Conservation (phyloP, 2,888 invertebrate genomes). For the Buathra laborator region DNA sequence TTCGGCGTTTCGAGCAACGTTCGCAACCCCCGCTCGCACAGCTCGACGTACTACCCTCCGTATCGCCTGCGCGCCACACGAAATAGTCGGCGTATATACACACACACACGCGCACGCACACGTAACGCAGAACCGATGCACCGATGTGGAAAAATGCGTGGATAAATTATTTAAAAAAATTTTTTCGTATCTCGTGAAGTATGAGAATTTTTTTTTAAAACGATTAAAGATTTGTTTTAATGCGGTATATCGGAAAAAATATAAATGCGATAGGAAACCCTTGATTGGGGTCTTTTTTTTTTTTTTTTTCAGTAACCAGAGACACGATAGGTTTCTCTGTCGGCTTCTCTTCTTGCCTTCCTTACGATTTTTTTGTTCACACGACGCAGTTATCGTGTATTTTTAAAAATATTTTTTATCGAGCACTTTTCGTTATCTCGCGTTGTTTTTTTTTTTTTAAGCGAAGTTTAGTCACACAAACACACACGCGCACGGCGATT, state of each 20-base stretch:
- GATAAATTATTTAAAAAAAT: too few species aligned
- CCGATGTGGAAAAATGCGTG: background rate
- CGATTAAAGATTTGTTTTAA: background rate
- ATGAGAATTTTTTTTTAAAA: background rate
- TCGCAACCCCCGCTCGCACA: conserved; percentile 17
- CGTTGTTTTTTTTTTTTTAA: background rate
- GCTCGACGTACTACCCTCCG: conserved; percentile 49
- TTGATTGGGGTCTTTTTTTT: too few species aligned
- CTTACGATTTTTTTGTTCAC: too few species aligned
- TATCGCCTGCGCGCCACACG: conserved; percentile 51
- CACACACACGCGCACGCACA: conserved; percentile 15
- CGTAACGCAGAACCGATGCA: conserved; percentile 6
- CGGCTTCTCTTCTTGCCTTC: too few species aligned
- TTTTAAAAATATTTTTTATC: too few species aligned
- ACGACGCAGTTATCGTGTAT: too few species aligned
- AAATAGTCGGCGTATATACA: conserved; percentile 4
- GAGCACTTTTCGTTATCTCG: too few species aligned
- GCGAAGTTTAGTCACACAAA: background rate
- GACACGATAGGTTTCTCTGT: too few species aligned
- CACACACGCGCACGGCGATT: conserved; percentile 1
- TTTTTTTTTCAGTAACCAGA: too few species aligned
- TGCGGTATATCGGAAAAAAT: too few species aligned
- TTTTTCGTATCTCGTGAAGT: background rate
- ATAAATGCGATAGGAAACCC: too few species aligned
- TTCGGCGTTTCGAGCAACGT: conserved; percentile 69